Evolutionary conservation across 2,113 vertebrate species (phyloP).

Genomic region (Oxyura jamaicensis): DNA sequence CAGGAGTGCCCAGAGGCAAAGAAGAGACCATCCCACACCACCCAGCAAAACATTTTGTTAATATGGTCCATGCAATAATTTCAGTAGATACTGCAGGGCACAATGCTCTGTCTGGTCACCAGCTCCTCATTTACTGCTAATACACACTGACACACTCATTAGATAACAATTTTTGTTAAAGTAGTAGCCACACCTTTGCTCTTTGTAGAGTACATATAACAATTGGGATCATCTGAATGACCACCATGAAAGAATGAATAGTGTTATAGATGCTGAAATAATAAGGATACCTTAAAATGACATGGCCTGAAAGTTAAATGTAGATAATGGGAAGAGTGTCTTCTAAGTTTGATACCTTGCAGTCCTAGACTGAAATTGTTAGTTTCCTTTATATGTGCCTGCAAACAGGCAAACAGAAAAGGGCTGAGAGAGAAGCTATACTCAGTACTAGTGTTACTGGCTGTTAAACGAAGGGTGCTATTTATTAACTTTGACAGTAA

Average conservation of each 20-base stretch:
- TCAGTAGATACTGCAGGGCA: not conserved
- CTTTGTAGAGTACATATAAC: not conserved
- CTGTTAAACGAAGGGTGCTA: not conserved
- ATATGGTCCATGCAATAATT: not conserved
- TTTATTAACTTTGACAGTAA: not conserved
- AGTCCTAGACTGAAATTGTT: not conserved
- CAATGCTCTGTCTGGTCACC: not conserved
- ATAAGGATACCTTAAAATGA: not conserved
- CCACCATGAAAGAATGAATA: not conserved
- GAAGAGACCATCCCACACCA: not conserved
- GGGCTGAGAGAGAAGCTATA: not conserved
- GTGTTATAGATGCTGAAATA: not conserved
- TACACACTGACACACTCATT: accelerated
- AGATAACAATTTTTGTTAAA: accelerated
- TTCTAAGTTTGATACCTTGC: not conserved
- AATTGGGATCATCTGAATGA: not conserved
- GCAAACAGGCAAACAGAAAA: not conserved
- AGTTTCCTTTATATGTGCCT: not conserved
- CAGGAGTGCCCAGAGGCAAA: not conserved
- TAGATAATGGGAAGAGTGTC: not conserved
- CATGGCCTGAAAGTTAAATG: not conserved
- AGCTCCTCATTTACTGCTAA: not conserved
- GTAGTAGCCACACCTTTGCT: not conserved
- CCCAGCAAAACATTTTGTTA: not conserved
- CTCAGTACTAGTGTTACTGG: not conserved